Evolutionary conservation across 2,113 vertebrate genomes (phyloP).

Genomic region (Xiphorhynchus elegans): DNA sequence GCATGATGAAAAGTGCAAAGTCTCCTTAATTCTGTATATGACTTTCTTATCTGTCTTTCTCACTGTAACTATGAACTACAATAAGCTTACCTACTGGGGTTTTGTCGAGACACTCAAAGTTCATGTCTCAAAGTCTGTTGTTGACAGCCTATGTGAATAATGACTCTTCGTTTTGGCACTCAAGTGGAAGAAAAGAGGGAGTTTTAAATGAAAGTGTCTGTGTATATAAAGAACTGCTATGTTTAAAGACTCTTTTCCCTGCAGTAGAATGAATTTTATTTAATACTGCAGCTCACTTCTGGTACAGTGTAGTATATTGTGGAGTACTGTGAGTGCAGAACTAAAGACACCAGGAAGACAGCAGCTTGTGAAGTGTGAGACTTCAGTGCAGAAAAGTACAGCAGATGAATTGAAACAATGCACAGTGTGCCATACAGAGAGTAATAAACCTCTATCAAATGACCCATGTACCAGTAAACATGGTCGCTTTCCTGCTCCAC

Average conservation of each 20-base stretch:
- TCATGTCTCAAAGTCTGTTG: constrained; percentile 52
- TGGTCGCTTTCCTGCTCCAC: neutral
- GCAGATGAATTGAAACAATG: constrained; percentile 1
- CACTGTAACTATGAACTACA: constrained; percentile 63
- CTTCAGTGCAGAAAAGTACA: constrained; percentile 13
- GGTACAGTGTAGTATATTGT: constrained; percentile 16
- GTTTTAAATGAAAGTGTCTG: constrained; percentile 24
- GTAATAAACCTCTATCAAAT: neutral
- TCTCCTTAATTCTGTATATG: constrained; percentile 69
- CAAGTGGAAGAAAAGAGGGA: neutral
- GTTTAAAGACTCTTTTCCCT: constrained; percentile 20
- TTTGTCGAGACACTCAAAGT: constrained; percentile 58
- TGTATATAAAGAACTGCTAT: constrained; percentile 25
- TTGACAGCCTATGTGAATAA: constrained; percentile 45
- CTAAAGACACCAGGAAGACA: neutral
- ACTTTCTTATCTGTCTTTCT: constrained; percentile 70
- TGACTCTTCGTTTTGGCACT: constrained; percentile 18
- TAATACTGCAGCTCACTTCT: constrained; percentile 21
- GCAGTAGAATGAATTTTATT: constrained; percentile 33
- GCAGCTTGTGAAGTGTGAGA: neutral
- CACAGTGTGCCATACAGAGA: neutral
- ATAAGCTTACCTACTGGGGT: constrained; percentile 49
- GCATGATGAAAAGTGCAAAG: constrained; percentile 72
- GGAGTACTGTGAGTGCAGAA: neutral
- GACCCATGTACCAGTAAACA: neutral